A percentile compares a stretch with the other conserved stretches of the same genome.
Evolutionary conservation across 2,113 vertebrate species (phyloP).

Genomic region (Gyps fulvus): DNA sequence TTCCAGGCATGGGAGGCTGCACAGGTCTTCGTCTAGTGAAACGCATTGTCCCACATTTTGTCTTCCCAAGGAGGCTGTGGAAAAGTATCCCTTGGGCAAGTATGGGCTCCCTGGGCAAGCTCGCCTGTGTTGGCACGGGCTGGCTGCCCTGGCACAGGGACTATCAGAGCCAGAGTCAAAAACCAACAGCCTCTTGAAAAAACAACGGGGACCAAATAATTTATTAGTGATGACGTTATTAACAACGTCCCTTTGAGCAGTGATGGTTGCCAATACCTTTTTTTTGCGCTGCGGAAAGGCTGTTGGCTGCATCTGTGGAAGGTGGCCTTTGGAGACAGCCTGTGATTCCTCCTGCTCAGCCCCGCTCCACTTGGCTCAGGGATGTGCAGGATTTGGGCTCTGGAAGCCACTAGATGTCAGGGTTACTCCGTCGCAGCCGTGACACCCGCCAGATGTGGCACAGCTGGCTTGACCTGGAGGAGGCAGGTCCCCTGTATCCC

Average conservation of each 20-base stretch:
- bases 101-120: rapidly evolving
- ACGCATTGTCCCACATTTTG: neutral
- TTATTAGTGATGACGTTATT: rapidly evolving
- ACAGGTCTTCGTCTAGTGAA: neutral
- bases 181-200: neutral
- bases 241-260: rapidly evolving
- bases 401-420: conserved; percentile 56
- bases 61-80: neutral
- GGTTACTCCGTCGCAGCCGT: neutral
- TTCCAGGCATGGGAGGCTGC: neutral
- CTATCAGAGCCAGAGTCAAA: neutral
- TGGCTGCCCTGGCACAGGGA: neutral
- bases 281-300: neutral
- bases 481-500: neutral
- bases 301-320: neutral
- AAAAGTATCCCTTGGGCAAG: neutral
- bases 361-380: rapidly evolving
- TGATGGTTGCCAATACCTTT: rapidly evolving
- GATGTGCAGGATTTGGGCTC: neutral
- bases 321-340: neutral
- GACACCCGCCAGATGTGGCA: neutral
- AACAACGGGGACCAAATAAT: neutral
- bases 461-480: neutral
- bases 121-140: neutral
- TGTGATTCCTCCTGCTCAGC: neutral